Conservation (phyloP, 1,140 invertebrate species). For the Lasioglossum albipes region DNA sequence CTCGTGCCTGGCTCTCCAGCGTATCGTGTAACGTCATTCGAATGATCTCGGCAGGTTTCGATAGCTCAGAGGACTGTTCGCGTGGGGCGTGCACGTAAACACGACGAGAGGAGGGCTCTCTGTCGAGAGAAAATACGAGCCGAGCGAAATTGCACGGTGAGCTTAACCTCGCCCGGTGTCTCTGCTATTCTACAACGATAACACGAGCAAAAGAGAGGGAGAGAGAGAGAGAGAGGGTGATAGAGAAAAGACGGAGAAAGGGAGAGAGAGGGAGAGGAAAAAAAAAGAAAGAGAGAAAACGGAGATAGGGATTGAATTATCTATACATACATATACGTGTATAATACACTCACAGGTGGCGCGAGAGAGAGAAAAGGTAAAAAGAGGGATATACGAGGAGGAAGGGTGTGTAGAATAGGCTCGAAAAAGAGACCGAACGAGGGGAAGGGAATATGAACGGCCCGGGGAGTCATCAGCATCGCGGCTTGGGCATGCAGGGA, state of each 20-base stretch:
- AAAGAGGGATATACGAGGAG: constrained; percentile 33
- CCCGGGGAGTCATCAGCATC: constrained; percentile 75
- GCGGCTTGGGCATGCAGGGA: constrained; percentile 73
- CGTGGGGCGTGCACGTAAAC: constrained; percentile 16
- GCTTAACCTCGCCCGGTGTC: constrained; percentile 25
- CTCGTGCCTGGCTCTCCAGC: neutral
- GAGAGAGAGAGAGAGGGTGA: too few species aligned
- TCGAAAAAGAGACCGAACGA: constrained; percentile 43
- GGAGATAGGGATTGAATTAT: neutral
- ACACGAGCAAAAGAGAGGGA: constrained; percentile 8
- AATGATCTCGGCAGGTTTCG: constrained; percentile 61
- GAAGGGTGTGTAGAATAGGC: constrained; percentile 32
- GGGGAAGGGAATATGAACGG: constrained; percentile 69
- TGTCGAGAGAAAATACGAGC: constrained; percentile 21
- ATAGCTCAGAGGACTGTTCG: constrained; percentile 32
- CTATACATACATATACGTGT: neutral
- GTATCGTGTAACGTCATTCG: constrained; percentile 46
- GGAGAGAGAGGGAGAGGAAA: too few species aligned
- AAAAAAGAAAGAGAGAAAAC: constrained; percentile 16
- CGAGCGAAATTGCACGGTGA: constrained; percentile 16
- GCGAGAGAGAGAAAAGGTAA: constrained; percentile 38
- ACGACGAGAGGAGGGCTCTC: neutral
- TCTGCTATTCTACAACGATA: constrained; percentile 25
- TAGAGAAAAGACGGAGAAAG: too few species aligned
- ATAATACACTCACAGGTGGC: constrained; percentile 11